These are phyloP conservation scores for Lumbricus terrestris DNA, from an alignment of 2,888 invertebrate genomes.

Conservation along the genomic window DNA sequence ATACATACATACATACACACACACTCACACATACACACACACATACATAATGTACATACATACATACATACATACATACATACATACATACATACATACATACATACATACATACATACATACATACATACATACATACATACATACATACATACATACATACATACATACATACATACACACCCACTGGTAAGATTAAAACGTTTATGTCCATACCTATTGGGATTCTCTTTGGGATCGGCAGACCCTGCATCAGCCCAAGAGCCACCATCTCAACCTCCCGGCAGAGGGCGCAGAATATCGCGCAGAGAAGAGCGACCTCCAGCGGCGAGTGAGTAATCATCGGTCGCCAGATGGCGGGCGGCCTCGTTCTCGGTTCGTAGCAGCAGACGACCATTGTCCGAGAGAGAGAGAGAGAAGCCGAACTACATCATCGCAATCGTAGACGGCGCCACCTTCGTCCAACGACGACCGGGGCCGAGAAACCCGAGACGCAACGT, in stretches of 20 bases:
- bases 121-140: no score
- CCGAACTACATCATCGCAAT: neutral
- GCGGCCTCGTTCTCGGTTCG: neutral
- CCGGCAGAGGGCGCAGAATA: neutral
- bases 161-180: no score
- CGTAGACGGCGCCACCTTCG: neutral
- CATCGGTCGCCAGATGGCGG: neutral
- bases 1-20: neutral
- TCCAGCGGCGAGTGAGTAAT: neutral
- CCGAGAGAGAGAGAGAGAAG: neutral
- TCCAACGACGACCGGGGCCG: neutral
- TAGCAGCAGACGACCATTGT: neutral
- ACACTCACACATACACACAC: neutral
- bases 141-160: no score
- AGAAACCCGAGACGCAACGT: neutral
- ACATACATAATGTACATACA: neutral
- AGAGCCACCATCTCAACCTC: neutral
- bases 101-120: no score
- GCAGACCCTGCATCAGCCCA: neutral
- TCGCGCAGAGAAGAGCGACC: neutral
- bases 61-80: neutral
- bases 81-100: no score
- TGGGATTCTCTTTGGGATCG: neutral
- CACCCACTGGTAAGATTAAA: no score
- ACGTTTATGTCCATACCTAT: neutral